A percentile compares a stretch with the other conserved stretches of the same genome.
These are phyloP conservation scores for Corydoras maculifer DNA, from an alignment of 2,113 vertebrate genomes.

Conservation along the genomic window DNA sequence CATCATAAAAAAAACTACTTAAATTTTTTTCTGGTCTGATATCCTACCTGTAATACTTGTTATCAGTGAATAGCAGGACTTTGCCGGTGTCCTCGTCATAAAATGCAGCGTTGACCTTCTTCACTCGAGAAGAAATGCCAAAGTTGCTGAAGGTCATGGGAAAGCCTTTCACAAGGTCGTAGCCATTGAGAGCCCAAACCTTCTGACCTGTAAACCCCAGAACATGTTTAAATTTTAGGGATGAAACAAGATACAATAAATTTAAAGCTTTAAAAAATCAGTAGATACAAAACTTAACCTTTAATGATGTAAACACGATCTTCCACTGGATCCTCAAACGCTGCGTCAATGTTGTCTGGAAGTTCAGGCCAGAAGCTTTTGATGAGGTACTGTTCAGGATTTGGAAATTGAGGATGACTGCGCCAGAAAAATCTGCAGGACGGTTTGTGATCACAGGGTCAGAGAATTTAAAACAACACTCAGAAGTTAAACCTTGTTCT, in stretches of 20 bases:
- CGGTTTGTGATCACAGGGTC: too few species aligned
- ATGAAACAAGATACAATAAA: background rate
- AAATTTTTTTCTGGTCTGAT: background rate
- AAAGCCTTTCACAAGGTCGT: slow-evolving; percentile 65
- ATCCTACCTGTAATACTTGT: slow-evolving; percentile 78
- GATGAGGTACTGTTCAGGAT: slow-evolving; percentile 68
- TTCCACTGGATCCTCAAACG: slow-evolving; percentile 52
- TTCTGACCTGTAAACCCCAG: slow-evolving; percentile 55
- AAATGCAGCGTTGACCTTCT: slow-evolving; percentile 74
- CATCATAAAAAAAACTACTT: slow-evolving; percentile 7
- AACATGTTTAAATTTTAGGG: background rate
- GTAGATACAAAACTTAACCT: slow-evolving; percentile 41
- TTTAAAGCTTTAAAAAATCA: too few species aligned
- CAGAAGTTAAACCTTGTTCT: too few species aligned
- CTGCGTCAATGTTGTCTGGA: slow-evolving; percentile 77
- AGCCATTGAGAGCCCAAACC: slow-evolving; percentile 78
- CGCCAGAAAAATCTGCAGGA: slow-evolving; percentile 78
- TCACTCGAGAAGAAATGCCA: slow-evolving; percentile 68
- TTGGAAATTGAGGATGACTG: slow-evolving; percentile 47
- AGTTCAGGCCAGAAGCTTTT: slow-evolving; percentile 74
- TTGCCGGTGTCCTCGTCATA: slow-evolving; percentile 59
- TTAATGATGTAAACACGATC: slow-evolving; percentile 53
- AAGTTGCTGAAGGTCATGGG: slow-evolving; percentile 66
- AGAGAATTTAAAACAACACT: too few species aligned
- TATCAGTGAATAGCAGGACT: slow-evolving; percentile 74